Base-by-base conservation (phyloP, 2,888 invertebrate species). In the Drosophila kokeensis region DNA sequence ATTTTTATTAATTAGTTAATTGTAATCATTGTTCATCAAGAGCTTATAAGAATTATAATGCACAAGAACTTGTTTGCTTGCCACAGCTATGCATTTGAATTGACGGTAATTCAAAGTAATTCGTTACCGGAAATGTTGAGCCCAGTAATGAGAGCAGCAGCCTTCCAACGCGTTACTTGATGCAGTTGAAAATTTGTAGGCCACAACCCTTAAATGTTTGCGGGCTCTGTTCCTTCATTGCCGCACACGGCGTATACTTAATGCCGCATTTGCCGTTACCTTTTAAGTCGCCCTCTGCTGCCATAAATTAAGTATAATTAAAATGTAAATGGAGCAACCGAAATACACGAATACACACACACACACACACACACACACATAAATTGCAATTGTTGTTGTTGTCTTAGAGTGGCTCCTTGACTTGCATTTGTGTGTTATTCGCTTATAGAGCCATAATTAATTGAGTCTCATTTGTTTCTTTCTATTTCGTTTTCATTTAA, bases 301-400 rank as follows among this genome's bases (percentile, higher is more conserved):
- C 71, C 77, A 80, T 87, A 83, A 87, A 87, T 87, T 77, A 80
- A 65, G 65, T 66, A 69, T 87, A 77, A 87, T 85, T 87, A 79
- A 83, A 80, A 82, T 85, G 80, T 79, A 77, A 85, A 77, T 82
- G 76, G 72, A 73, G 66, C 83, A 70, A 55, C 60, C 65, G 53
- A 59, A 69, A 50, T 21, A 54, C 49, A 62, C 40, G 36, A 49
- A 62, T 66, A 73, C 32, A 45, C 48, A 53, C 36, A 38, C n/a
- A 36, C 42, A 38, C 40, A 36, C 21, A 29, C 21, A 30, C 38
- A 32, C 55, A 49, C 30, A 48, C 1, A 42, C 8, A n/a, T n/a
- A 10, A 24, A 45, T 58, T 58, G 61, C 40, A 58, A 11, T 32
- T 59, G 32, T 38, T 52, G 36, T 24, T 50, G n/a, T 5, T 27